Conservation (phyloP, 2,113 vertebrate species). For the Urocynchramus pylzowi region DNA sequence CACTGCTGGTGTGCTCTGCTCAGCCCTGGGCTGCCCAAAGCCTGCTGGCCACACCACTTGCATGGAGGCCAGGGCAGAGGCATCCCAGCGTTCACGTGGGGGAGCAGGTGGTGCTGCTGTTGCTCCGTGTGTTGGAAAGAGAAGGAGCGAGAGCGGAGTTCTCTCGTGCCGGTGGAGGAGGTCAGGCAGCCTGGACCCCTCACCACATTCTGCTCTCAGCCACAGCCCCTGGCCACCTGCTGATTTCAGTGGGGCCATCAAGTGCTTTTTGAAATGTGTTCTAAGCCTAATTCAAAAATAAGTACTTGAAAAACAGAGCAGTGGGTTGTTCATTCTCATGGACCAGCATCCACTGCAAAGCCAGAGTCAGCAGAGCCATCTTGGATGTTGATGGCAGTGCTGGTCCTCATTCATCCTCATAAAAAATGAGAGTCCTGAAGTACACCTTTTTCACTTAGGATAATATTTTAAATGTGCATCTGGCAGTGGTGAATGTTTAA, state of each 20-base stretch:
- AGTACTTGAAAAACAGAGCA: neutral
- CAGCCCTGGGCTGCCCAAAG: neutral
- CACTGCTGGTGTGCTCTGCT: neutral
- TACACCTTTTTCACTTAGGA: neutral
- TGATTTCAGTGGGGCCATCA: neutral
- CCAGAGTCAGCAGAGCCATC: neutral
- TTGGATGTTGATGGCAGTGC: neutral
- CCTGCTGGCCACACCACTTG: neutral
- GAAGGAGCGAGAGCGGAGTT: neutral
- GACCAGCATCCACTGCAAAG: neutral
- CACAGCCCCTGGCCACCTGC: neutral
- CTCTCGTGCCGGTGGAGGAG: neutral
- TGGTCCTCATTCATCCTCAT: neutral
- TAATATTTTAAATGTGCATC: neutral
- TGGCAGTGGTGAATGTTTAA: neutral
- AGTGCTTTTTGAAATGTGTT: neutral
- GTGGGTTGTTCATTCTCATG: neutral
- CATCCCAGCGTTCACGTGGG: fast-evolving
- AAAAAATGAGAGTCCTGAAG: neutral
- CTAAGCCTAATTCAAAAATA: neutral
- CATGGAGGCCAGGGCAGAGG: neutral
- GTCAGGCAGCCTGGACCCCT: neutral
- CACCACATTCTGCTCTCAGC: slow-evolving; percentile 40
- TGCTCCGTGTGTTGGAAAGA: neutral
- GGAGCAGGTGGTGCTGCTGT: neutral